A percentile compares a stretch with the other conserved stretches of the same genome.
These are phyloP conservation scores for Dryobates pubescens DNA, from an alignment of 2,797 vertebrate species.

Conservation along the genomic window DNA sequence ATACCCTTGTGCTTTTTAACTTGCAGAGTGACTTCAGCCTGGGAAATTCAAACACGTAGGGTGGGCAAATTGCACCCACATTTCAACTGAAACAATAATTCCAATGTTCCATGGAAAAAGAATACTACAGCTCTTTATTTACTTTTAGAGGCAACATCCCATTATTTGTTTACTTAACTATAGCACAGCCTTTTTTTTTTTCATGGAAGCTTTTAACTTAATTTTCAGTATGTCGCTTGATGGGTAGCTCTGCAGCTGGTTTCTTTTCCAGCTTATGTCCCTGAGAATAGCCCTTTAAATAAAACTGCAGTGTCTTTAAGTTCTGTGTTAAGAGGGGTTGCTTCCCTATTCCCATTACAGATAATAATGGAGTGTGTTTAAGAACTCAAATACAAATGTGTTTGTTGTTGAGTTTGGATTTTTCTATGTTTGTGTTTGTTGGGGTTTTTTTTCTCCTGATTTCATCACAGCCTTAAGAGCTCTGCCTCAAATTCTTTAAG, in stretches of 20 bases:
- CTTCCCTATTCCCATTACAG: not conserved
- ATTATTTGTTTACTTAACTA: not conserved
- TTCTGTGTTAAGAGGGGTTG: not conserved
- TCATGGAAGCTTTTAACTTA: not conserved
- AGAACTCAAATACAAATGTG: not conserved
- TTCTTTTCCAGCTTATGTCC: not conserved
- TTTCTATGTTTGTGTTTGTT: not conserved
- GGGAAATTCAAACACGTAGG: not conserved
- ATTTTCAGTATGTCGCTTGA: not conserved
- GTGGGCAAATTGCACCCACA: not conserved
- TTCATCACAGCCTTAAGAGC: not conserved
- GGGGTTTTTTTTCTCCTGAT: not conserved
- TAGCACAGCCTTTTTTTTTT: not conserved
- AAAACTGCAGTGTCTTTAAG: not conserved
- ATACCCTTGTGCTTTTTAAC: not conserved
- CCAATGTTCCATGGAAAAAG: not conserved
- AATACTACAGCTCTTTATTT: not conserved
- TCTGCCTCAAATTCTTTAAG: not conserved
- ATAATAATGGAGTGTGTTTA: not conserved
- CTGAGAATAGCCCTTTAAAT: not conserved
- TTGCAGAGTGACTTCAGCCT: not conserved
- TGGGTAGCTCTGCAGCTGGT: not conserved
- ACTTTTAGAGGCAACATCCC: not conserved
- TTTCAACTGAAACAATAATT: constrained; percentile 1
- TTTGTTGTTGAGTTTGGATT: not conserved